A percentile compares a stretch with the other conserved stretches of the same genome.
Conservation (phyloP, 2,797 vertebrate species). For the Spinus pinus region DNA sequence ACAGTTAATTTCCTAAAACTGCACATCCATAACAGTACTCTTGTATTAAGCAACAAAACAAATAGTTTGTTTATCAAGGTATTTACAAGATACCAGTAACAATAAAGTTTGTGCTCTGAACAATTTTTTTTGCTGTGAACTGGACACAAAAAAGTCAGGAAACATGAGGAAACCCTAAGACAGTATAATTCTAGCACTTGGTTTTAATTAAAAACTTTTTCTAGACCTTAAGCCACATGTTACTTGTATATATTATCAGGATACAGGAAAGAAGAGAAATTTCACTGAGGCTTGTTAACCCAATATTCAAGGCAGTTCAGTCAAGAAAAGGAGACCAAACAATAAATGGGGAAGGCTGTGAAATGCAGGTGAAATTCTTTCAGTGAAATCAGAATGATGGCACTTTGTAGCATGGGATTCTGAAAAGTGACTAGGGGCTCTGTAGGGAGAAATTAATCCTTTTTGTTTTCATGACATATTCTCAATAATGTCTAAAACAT, state of each 20-base stretch:
- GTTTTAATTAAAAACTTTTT: constrained; percentile 34
- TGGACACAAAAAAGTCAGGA: neutral
- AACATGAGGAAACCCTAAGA: neutral
- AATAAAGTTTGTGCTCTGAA: neutral
- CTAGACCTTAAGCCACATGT: neutral
- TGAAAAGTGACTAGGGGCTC: neutral
- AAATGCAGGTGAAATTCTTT: neutral
- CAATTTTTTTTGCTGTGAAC: neutral
- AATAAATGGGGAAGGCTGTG: neutral
- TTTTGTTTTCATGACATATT: neutral
- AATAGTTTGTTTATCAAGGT: neutral
- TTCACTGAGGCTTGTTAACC: neutral
- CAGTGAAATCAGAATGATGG: neutral
- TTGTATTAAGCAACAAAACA: neutral
- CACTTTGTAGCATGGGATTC: neutral
- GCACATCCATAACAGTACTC: neutral
- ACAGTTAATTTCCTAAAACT: neutral
- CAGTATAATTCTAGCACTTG: neutral
- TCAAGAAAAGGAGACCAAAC: neutral
- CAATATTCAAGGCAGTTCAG: neutral
- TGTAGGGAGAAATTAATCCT: neutral
- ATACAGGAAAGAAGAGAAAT: neutral
- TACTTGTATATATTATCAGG: neutral
- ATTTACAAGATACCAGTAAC: neutral
- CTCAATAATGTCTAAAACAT: neutral